phyloP scores from a whole-genome alignment of 2,888 invertebrate species.

The Entomobrya proxima region DNA sequence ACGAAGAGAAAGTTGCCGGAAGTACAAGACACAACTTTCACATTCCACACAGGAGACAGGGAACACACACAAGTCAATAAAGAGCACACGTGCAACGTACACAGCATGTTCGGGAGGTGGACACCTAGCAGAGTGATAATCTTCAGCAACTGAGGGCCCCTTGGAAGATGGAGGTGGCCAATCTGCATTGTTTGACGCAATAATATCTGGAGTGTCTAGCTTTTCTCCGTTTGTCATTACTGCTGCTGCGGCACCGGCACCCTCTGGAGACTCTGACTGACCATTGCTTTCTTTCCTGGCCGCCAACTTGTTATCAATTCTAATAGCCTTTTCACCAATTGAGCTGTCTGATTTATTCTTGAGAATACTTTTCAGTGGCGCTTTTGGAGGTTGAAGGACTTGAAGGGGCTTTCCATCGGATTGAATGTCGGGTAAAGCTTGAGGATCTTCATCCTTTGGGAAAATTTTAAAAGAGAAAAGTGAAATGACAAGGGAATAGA shows the following conservation, averaged over 20 bases:
- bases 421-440: conserved; percentile 53
- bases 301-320: conserved; percentile 70
- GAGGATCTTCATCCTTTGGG: conserved; percentile 27
- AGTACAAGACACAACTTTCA: no score
- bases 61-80: no score
- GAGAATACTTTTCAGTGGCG: conserved; percentile 75
- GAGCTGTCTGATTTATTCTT: conserved; percentile 76
- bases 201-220: conserved; percentile 50
- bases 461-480: not conserved
- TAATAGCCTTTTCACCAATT: conserved; percentile 70
- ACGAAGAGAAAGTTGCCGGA: conserved; percentile 4
- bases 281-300: conserved; percentile 47
- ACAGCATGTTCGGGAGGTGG: conserved; percentile 61
- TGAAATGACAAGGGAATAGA: not conserved
- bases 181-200: conserved; percentile 44
- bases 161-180: conserved; percentile 47
- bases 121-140: conserved; percentile 63
- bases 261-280: not conserved
- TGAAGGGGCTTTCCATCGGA: conserved; percentile 25
- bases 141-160: conserved; percentile 61
- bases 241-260: not conserved
- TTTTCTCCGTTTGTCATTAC: conserved; percentile 7
- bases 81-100: conserved; percentile 41
- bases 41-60: no score
- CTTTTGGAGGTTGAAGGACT: conserved; percentile 66